A percentile compares a stretch with the other conserved stretches of the same genome.
These are phyloP conservation scores for Physocephala rufipes DNA, from an alignment of 2,888 invertebrate genomes.

Conservation along the genomic window DNA sequence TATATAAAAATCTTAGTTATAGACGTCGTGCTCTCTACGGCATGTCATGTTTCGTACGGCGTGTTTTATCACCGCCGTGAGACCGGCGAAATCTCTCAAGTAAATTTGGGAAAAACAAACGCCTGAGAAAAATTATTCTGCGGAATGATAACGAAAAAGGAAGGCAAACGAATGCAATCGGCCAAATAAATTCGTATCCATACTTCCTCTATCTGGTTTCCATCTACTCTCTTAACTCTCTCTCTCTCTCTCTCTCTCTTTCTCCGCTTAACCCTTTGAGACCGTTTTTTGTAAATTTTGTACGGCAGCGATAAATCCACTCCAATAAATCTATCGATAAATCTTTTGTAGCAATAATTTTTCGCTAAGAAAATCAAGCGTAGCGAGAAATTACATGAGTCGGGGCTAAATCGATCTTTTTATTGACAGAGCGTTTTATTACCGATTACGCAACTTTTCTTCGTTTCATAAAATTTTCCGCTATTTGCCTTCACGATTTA, in stretches of 20 bases:
- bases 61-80: neutral
- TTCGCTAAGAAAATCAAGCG: conserved; percentile 10
- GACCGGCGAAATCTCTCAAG: conserved; percentile 25
- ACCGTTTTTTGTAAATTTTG: neutral
- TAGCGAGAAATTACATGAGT: neutral
- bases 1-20: neutral
- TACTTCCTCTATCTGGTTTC: no score
- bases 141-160: neutral
- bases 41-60: neutral
- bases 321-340: no score
- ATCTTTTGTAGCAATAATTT: neutral
- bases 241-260: neutral
- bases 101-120: neutral
- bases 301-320: conserved; percentile 21
- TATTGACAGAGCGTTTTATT: conserved; percentile 59
- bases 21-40: neutral
- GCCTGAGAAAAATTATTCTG: conserved; percentile 8
- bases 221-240: conserved; percentile 3
- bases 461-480: neutral
- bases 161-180: neutral
- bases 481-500: neutral
- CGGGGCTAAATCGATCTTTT: conserved; percentile 11
- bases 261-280: conserved; percentile 29
- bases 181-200: conserved; percentile 1
- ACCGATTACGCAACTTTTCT: conserved; percentile 32